Evolutionary conservation across 2,888 invertebrate species (phyloP).

Genomic region (Nymphalis c-album): DNA sequence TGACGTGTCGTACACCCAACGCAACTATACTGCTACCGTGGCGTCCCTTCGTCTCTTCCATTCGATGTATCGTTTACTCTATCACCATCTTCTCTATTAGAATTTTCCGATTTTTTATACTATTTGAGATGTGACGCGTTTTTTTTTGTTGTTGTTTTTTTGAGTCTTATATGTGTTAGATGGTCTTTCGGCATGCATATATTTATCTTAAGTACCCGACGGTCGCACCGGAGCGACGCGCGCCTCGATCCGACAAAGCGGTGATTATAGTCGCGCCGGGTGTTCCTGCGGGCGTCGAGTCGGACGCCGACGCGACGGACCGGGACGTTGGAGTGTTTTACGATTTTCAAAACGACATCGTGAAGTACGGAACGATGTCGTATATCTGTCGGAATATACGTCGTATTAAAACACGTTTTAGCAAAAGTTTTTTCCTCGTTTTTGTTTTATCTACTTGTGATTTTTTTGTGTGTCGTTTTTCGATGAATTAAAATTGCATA

Average conservation of each 20-base stretch:
- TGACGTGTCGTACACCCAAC: conserved; percentile 46
- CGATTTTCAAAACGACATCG: neutral
- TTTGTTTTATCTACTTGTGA: no score
- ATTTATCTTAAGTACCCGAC: neutral
- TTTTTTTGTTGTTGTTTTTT: neutral
- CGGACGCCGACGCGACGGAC: conserved; percentile 18
- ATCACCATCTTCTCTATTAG: neutral
- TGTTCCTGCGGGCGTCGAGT: conserved; percentile 25
- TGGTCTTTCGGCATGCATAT: conserved; percentile 3
- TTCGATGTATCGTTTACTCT: conserved; percentile 12
- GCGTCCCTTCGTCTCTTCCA: conserved; percentile 14
- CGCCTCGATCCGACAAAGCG: neutral
- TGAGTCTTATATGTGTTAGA: neutral
- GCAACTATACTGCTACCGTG: conserved; percentile 38
- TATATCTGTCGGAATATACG: no score
- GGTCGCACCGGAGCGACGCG: neutral
- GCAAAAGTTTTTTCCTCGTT: no score
- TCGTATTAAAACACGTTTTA: no score
- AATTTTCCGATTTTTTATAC: neutral
- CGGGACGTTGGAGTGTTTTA: neutral
- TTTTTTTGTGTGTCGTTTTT: no score
- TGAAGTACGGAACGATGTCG: no score
- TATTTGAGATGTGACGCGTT: neutral
- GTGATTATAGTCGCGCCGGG: conserved; percentile 27
- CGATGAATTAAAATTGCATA: no score